A percentile compares a stretch with the other conserved stretches of the same genome.
phyloP scores from a whole-genome alignment of 2,888 invertebrate genomes.

The Pantelozetes paolii region DNA sequence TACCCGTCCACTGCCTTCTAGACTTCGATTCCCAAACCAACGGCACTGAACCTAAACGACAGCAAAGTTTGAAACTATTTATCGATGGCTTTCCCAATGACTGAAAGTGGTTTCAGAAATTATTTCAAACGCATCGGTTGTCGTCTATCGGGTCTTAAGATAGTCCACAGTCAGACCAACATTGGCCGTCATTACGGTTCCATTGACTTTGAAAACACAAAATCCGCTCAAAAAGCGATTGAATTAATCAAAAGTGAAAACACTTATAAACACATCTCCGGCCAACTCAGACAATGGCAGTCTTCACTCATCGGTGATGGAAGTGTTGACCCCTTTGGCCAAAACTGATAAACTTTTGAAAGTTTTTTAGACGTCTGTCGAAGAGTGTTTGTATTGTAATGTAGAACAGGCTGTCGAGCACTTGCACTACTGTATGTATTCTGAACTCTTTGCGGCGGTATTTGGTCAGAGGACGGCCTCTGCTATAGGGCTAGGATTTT shows the following conservation, averaged over 20 bases:
- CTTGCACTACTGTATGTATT: conserved; percentile 18
- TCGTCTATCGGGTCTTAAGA: background rate
- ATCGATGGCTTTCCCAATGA: conserved; percentile 24
- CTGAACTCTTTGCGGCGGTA: conserved; percentile 7
- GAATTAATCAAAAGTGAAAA: conserved; percentile 12
- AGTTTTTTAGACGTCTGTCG: background rate
- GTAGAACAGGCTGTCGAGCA: background rate
- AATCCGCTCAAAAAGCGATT: conserved; percentile 13
- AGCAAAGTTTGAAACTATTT: background rate
- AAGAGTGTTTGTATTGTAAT: background rate
- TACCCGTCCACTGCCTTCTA: background rate
- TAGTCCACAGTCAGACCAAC: background rate
- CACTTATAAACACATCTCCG: background rate
- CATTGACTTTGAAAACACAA: background rate
- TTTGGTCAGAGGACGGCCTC: background rate
- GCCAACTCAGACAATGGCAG: background rate
- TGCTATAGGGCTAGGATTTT: conserved; percentile 4
- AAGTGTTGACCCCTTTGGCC: background rate
- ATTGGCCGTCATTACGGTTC: background rate
- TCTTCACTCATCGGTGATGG: background rate
- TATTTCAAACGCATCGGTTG: conserved; percentile 14
- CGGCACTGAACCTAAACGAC: background rate
- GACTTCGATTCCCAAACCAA: background rate
- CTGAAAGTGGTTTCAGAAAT: background rate
- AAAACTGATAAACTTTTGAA: conserved; percentile 11